A percentile compares a stretch with the other conserved stretches of the same genome.
Evolutionary conservation across 2,113 vertebrate genomes (phyloP).

Genomic region (Litocranius walleri): DNA sequence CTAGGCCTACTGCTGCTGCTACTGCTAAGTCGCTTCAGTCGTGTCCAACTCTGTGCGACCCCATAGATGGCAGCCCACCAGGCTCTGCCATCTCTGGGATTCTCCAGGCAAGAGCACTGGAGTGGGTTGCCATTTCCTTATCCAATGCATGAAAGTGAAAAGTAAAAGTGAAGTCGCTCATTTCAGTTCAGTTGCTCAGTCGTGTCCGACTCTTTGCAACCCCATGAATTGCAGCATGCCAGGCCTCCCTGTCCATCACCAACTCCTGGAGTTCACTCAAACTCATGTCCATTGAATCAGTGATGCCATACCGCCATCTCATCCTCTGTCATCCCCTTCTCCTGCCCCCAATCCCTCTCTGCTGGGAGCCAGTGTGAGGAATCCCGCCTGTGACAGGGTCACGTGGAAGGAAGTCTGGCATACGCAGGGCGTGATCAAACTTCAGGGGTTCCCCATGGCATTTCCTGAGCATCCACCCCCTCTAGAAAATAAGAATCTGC

Average conservation of each 20-base stretch:
- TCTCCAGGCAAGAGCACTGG: background rate
- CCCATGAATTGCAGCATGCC: background rate
- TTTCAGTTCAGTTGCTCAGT: background rate
- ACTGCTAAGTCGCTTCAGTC: background rate
- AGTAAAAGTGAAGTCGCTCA: background rate
- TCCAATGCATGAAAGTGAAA: background rate
- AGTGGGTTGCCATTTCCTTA: background rate
- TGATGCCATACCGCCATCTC: no score
- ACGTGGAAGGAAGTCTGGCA: no score
- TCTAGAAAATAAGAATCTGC: no score
- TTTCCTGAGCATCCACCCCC: no score
- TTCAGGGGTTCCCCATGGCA: no score
- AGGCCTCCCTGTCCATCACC: background rate
- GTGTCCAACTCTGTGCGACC: accelerated
- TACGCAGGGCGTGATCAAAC: no score
- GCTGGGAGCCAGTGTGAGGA: no score
- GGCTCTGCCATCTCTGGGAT: background rate
- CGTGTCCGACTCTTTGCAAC: accelerated
- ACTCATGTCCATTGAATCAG: no score
- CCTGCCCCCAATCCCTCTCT: no score
- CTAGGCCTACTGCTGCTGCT: background rate
- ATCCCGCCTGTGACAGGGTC: no score
- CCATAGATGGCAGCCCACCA: background rate
- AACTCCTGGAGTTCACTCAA: no score
- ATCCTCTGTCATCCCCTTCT: no score